Percentiles rank a stretch among this genome's conserved stretches.
Conservation (phyloP, 92 coral and sea anemone genomes). For the Plumapathes pennacea region DNA sequence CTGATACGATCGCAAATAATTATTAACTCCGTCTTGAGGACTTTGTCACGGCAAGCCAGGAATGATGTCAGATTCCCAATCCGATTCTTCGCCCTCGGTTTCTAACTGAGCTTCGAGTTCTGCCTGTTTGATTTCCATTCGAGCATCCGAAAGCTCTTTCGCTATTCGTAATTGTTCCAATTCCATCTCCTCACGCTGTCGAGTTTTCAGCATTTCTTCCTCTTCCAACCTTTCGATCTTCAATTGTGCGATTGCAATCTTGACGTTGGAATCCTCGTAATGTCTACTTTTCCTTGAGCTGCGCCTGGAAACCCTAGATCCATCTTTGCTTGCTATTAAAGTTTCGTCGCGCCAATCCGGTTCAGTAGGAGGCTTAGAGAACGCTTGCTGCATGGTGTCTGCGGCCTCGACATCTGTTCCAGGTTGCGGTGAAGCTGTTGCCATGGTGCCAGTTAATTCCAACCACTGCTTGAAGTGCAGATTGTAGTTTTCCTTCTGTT, state of each 20-base stretch:
- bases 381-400: too few species aligned
- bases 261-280: background rate
- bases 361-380: too few species aligned
- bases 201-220: background rate
- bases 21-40: background rate
- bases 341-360: too few species aligned
- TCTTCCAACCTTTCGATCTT: background rate
- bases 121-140: constrained; percentile 5
- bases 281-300: background rate
- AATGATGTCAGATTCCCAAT: background rate
- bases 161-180: background rate
- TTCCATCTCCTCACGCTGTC: background rate
- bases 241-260: background rate
- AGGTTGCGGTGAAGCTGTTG: too few species aligned
- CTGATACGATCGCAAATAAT: background rate
- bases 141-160: constrained; percentile 2
- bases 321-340: too few species aligned
- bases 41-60: background rate
- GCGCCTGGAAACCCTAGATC: too few species aligned
- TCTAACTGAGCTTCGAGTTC: background rate
- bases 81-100: too few species aligned
- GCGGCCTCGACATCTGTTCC: too few species aligned
- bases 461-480: too few species aligned
- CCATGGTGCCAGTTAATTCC: too few species aligned
- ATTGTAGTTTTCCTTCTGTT: too few species aligned